Evolutionary conservation across 2,113 vertebrate species (phyloP).

Genomic region (Apeltes quadracus): DNA sequence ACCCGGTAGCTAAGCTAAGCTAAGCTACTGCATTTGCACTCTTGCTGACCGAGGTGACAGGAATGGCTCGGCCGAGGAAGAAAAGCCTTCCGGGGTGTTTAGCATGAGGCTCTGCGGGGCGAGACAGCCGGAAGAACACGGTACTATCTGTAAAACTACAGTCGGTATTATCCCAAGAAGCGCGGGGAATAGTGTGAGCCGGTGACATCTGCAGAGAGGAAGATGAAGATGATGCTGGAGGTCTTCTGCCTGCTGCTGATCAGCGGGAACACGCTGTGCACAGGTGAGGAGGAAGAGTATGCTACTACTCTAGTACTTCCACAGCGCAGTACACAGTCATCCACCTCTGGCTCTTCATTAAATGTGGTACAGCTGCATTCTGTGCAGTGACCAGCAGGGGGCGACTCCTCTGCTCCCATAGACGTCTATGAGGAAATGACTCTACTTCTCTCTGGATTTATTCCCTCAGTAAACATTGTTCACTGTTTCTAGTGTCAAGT

Average conservation of each 20-base stretch:
- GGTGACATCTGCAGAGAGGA: constrained; percentile 11
- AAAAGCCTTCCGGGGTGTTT: constrained; percentile 25
- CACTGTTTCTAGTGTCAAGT: too few species aligned
- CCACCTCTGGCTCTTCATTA: too few species aligned
- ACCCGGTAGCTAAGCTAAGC: neutral
- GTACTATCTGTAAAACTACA: neutral
- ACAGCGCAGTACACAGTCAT: too few species aligned
- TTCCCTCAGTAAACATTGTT: too few species aligned
- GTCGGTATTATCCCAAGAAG: neutral
- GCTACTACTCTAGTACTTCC: too few species aligned
- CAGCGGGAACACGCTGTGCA: constrained; percentile 28
- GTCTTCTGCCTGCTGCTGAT: constrained; percentile 50
- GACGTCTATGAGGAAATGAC: too few species aligned
- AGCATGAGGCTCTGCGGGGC: constrained; percentile 47
- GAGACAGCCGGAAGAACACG: constrained; percentile 15
- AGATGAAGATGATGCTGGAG: constrained; percentile 37
- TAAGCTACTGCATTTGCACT: neutral
- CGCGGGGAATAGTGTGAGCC: neutral
- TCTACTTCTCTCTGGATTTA: too few species aligned
- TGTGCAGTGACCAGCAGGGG: too few species aligned
- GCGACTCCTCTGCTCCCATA: too few species aligned
- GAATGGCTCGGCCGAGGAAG: constrained; percentile 57
- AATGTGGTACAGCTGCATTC: too few species aligned
- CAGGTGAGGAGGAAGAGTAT: constrained; percentile 41
- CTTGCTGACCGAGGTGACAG: neutral